Evolutionary conservation across 2,888 invertebrate genomes (phyloP), one percentile per base, ranked within the genome.

Genomic region (Eupithecia exiguata): DNA sequence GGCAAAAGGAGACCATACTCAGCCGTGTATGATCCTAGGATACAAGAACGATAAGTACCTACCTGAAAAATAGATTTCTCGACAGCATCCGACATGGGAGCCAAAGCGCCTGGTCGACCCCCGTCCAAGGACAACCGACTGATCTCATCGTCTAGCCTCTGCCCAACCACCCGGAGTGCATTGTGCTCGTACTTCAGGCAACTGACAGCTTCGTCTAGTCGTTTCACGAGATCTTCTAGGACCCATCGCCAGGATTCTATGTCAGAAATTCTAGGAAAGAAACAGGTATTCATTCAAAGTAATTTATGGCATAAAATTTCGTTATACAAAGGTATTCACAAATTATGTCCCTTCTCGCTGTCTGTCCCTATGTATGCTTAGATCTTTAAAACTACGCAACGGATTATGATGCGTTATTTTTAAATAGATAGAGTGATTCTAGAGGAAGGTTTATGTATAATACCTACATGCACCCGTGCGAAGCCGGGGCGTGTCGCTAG

Each of bases 241-340:
- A 94, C 92, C 94, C 94, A 94, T 6, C 87, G 88, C 94, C 94
- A 94, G 10, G 93, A 92, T 2, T 87, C 84, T 71, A 94, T 87
- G 38, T 93, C 92, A 72, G 93, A 86, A 77, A 94, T 90, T 84
- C 94, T 93, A 72, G 12, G 66, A 43, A 67, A 61, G 35, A n/a
- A 0, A 38, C 63, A 63, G 14, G 18, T 35, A 62, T 49, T 10
- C 10, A 53, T 58, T 25, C 14, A 25, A 21, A 58, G 58, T 12
- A 58, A 25, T 25, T 58, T 46, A 46, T 4, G 4, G 5, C 46
- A 46, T 4, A 30, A n/a, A 30, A 30, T 30, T 30, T 4, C 30
- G 30, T 4, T 30, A 30, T 1, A 4, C 36, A 36, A 36, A 36
- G 36, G 36, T 5, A 6, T 36, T 36, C 36, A 36, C 36, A 7